Evolutionary conservation across 2,888 invertebrate species (phyloP).

Genomic region (Morpho helenor): DNA sequence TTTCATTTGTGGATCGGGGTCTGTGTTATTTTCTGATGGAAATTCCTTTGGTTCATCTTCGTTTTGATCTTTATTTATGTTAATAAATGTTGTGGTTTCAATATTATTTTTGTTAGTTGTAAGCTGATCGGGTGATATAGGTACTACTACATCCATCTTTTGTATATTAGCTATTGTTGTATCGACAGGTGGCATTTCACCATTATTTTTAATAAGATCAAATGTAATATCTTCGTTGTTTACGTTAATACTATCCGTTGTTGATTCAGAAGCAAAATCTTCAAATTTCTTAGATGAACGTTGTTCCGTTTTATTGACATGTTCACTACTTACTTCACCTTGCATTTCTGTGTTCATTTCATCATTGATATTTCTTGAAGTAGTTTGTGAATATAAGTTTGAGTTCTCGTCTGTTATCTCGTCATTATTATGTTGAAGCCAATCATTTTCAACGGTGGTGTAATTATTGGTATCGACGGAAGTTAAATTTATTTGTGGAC

Average conservation of each 20-base stretch:
- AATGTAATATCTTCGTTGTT: constrained; percentile 35
- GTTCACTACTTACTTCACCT: constrained; percentile 22
- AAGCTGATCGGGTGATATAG: background rate
- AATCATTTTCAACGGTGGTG: constrained; percentile 43
- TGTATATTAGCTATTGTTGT: constrained; percentile 11
- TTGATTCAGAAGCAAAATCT: constrained; percentile 36
- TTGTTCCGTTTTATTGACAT: constrained; percentile 39
- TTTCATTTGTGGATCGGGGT: constrained; percentile 1
- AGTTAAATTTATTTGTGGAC: constrained; percentile 16
- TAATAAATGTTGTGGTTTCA: constrained; percentile 19
- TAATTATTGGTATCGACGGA: constrained; percentile 14
- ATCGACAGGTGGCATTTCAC: constrained; percentile 16
- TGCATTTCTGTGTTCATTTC: constrained; percentile 23
- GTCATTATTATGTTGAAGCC: constrained; percentile 40
- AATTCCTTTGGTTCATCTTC: constrained; percentile 5
- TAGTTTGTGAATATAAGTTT: constrained; percentile 11
- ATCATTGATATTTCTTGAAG: constrained; percentile 7
- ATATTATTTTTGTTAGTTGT: constrained; percentile 2
- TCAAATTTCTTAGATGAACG: constrained; percentile 48
- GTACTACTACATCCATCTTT: background rate
- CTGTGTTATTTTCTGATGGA: constrained; percentile 9
- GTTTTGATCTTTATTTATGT: constrained; percentile 15
- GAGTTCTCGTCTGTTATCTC: constrained; percentile 19
- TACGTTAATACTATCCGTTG: constrained; percentile 28
- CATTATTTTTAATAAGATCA: constrained; percentile 31